Percentiles rank a stretch among this genome's conserved stretches.
Conservation (phyloP, 2,888 invertebrate genomes). For the Tromatobia lineatoria region DNA sequence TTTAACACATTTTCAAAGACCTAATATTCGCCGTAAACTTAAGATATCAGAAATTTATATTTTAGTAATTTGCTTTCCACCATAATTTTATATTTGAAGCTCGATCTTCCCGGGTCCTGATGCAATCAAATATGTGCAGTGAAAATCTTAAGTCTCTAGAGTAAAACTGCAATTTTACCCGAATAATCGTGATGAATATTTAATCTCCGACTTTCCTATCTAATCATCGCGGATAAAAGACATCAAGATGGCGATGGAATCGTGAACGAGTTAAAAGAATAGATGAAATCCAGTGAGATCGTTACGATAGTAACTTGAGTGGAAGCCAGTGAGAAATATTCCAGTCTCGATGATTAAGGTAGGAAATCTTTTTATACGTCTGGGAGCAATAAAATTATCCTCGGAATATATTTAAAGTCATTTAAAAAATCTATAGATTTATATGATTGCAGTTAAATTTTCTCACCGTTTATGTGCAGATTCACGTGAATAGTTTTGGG, state of each 20-base stretch:
- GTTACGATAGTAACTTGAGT: background rate
- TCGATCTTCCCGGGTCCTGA: constrained; percentile 75
- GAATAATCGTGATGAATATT: constrained; percentile 70
- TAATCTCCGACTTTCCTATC: constrained; percentile 40
- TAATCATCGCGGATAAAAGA: constrained; percentile 30
- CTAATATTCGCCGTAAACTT: background rate
- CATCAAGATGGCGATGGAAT: constrained; percentile 3
- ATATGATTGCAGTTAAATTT: background rate
- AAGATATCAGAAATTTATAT: background rate
- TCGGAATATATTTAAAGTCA: background rate
- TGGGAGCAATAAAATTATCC: background rate
- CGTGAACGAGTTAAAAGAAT: background rate
- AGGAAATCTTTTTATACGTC: constrained; percentile 32
- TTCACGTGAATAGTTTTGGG: constrained; percentile 86
- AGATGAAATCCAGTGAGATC: constrained; percentile 1
- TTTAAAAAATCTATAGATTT: background rate
- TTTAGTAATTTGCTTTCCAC: too few species aligned
- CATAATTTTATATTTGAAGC: background rate
- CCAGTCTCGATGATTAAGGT: constrained; percentile 9
- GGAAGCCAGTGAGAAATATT: background rate
- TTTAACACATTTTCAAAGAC: background rate
- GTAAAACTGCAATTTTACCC: constrained; percentile 72
- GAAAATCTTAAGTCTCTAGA: constrained; percentile 11
- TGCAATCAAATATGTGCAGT: constrained; percentile 53
- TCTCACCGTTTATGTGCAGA: constrained; percentile 86